Percentiles rank a stretch among this genome's conserved stretches.
These are phyloP conservation scores for Rhopalosiphum nymphaeae DNA, from an alignment of 2,888 invertebrate species.

Conservation along the genomic window DNA sequence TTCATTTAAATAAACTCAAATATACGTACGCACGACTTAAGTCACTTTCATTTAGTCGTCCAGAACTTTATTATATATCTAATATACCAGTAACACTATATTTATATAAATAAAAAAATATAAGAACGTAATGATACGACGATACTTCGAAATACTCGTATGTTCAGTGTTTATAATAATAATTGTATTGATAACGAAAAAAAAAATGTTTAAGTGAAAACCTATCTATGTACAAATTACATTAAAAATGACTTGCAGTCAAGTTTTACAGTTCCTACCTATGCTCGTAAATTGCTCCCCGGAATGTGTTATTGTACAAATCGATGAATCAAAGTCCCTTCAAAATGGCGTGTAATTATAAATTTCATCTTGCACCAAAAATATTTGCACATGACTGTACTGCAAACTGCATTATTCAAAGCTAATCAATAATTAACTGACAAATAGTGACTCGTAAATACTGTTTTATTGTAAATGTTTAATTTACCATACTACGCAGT, in stretches of 20 bases:
- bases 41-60: background rate
- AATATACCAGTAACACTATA: background rate
- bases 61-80: background rate
- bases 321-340: background rate
- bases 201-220: background rate
- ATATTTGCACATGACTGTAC: background rate
- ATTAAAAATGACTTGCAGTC: background rate
- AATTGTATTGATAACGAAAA: background rate
- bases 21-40: background rate
- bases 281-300: background rate
- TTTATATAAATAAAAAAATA: too few species aligned
- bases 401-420: background rate
- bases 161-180: background rate
- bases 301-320: background rate
- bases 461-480: background rate
- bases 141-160: too few species aligned
- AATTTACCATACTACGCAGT: background rate
- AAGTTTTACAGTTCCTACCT: background rate
- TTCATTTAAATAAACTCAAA: background rate
- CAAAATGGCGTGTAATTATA: background rate
- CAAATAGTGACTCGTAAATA: background rate
- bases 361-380: background rate
- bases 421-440: background rate
- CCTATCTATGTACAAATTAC: background rate
- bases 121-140: too few species aligned